Base-by-base conservation (phyloP, 53 echinoderm and acorn worm genomes). In the Patiria pectinifera region DNA sequence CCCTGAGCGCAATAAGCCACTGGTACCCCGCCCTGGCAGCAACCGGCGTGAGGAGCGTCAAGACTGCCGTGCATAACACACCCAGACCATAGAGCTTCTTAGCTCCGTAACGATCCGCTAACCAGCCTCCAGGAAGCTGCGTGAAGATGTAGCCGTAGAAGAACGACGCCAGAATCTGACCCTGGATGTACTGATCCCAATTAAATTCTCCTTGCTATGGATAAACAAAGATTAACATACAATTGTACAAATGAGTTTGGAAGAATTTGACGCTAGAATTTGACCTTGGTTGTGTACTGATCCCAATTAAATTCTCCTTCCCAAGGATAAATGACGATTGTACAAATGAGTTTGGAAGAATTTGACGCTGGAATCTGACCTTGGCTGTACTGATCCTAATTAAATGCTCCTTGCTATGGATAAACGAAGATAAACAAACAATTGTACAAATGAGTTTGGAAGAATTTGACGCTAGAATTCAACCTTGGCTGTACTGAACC, bases 91-190 rank as follows among this genome's bases (percentile, higher is more conserved):
- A 95, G 15, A 95, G 84, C 93, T 94, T 94, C 91, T 98, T 98
- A 46, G 95, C 97, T 21, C 96, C 95, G 61, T 91, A 93, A 16
- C 82, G 84, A 19, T 93, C 93, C 2, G 93, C 99, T 11, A 98
- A 59, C 62, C 92, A 85, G 1, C 99, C 99, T 2, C 99, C 99
- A 0, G 99, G 99, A 12, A 98, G 85, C 86, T 98, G 99, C 79
- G 99, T 98, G 7, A 97, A 11, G 78, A 98, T 91, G 91, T 98
- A 98, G 48, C 99, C 99, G 69, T 98, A 98, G 91, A 98, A 98
- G 92, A 98, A 98, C 2, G 99, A 95, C 16, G 93, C 94, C 6
- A 98, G 90, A 71, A 98, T 97, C 88, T 93, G 94, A 61, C 95
- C 96, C 62, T 96, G 94, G 3, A 85, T 93, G 62, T 91, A 82